Evolutionary conservation across 2,113 vertebrate genomes (phyloP).

Genomic region (Scortum barcoo): DNA sequence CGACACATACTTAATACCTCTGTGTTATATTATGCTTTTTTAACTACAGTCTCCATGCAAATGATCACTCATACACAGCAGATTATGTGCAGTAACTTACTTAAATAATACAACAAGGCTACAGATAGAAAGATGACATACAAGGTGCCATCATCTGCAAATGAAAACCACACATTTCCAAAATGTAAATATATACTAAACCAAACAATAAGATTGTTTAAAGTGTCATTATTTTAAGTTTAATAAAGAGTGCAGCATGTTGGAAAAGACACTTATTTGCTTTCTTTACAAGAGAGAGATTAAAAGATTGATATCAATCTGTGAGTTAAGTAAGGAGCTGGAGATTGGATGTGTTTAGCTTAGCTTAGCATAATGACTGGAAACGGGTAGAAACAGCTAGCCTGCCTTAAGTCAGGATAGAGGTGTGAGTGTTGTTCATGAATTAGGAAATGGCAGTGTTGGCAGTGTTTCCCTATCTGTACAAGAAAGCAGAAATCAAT

Average conservation of each 20-base stretch:
- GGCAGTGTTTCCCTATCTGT: no score
- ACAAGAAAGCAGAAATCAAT: no score
- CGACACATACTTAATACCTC: background rate
- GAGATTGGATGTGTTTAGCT: background rate
- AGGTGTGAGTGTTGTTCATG: no score
- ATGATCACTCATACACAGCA: background rate
- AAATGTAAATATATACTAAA: background rate
- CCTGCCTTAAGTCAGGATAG: background rate
- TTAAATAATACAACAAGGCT: background rate
- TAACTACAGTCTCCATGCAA: slow-evolving; percentile 22
- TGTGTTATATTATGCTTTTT: background rate
- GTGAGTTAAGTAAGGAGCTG: background rate
- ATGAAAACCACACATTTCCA: slow-evolving; percentile 25
- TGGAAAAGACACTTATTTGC: background rate
- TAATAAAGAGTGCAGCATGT: slow-evolving; percentile 2
- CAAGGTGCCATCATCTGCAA: background rate
- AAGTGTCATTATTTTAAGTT: background rate
- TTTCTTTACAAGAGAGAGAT: background rate
- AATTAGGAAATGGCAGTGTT: no score
- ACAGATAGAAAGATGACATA: background rate
- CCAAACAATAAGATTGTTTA: background rate
- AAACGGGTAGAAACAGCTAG: background rate
- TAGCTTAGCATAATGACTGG: background rate
- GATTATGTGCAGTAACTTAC: background rate
- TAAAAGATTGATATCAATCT: background rate